Percentiles rank a stretch among this genome's conserved stretches.
These are phyloP conservation scores for Pristionchus exspectatus DNA, from an alignment of 2,888 invertebrate genomes.

Conservation along the genomic window DNA sequence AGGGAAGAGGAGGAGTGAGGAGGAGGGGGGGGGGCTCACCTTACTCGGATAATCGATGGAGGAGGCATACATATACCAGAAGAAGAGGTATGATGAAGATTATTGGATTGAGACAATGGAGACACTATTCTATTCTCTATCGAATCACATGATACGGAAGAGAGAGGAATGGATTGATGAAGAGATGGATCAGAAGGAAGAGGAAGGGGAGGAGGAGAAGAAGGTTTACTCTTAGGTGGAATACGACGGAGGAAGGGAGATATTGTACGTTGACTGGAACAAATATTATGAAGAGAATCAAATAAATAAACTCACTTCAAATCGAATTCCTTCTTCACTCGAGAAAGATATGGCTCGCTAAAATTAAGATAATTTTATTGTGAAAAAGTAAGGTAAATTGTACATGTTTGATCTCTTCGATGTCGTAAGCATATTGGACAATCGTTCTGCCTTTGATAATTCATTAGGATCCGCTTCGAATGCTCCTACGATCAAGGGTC, in stretches of 20 bases:
- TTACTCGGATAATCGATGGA: neutral
- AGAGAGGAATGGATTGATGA: too few species aligned
- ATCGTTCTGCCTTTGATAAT: neutral
- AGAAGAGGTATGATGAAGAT: neutral
- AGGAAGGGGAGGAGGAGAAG: neutral
- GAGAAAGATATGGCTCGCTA: slow-evolving; percentile 38
- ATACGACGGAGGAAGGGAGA: slow-evolving; percentile 49
- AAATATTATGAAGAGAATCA: neutral
- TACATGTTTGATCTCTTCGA: slow-evolving; percentile 6
- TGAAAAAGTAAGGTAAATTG: neutral
- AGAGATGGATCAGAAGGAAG: neutral
- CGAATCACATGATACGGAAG: too few species aligned
- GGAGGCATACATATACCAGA: neutral
- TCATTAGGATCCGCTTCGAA: neutral
- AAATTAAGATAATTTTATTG: neutral
- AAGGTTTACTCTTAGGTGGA: neutral
- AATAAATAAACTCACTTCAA: neutral
- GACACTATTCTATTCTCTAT: too few species aligned
- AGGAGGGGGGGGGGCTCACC: neutral
- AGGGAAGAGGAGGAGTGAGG: neutral
- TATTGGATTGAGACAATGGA: too few species aligned
- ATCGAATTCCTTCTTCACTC: slow-evolving; percentile 48
- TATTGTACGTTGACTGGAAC: slow-evolving; percentile 33
- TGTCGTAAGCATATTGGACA: neutral
- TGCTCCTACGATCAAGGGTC: neutral